Evolutionary conservation across 92 coral and sea anemone genomes (phyloP).

Genomic region (Galaxea fascicularis): DNA sequence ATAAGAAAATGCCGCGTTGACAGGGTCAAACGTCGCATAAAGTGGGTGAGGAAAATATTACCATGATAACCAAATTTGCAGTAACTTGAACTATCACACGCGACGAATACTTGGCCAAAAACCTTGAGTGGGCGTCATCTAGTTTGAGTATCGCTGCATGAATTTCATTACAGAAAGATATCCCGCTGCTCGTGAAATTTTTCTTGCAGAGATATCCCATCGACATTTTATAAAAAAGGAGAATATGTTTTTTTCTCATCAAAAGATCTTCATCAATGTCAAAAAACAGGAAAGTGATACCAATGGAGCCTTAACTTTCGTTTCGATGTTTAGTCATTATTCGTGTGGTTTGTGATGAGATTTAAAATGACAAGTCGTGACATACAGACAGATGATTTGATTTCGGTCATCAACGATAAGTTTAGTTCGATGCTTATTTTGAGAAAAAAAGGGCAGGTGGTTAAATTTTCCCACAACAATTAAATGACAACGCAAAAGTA

Average conservation of each 20-base stretch:
- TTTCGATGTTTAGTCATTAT: not conserved
- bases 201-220: not conserved
- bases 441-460: too few relatives aligned
- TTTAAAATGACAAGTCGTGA: not conserved
- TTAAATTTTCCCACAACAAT: too few relatives aligned
- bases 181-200: not conserved
- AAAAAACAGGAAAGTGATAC: not conserved
- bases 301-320: too few relatives aligned
- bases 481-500: too few relatives aligned
- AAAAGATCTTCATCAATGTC: not conserved
- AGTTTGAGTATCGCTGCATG: not conserved
- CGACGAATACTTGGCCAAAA: not conserved
- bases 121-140: not conserved
- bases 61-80: not conserved
- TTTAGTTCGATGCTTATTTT: too few relatives aligned
- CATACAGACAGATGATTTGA: too few relatives aligned
- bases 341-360: not conserved
- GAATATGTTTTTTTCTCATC: not conserved
- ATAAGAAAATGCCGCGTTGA: not conserved
- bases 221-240: not conserved
- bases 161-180: not conserved
- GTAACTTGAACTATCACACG: not conserved
- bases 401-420: too few relatives aligned
- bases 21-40: slow-evolving; percentile 15
- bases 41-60: slow-evolving; percentile 5